Base-by-base conservation (phyloP, 2,797 vertebrate genomes). In the Tiaroga cobitis region DNA sequence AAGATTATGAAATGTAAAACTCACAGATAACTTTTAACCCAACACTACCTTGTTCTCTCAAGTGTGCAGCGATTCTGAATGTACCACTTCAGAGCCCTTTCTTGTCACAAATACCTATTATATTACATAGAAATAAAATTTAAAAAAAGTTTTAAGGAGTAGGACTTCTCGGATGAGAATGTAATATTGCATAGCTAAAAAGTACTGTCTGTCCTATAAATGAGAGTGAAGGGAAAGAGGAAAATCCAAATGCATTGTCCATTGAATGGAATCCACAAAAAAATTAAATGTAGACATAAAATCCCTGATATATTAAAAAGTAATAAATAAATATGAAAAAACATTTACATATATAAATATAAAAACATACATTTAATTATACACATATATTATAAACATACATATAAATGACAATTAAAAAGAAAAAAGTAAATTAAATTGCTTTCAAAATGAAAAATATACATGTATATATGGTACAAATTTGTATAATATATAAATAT, bases 1-100 rank as follows among this genome's bases (percentile, higher is more conserved):
- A 65, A 85, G 77, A 85, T 85, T 85, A 73, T 74, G 68, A 85
- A 85, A 85, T 73, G 32, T 65, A 74, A 85, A 80, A 73, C 83
- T 34, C 29, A 15, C 49, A 77, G 75, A 84, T 77, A 84, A 84
- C 63, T 54, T 56, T 84, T 41, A 41, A 56, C 51, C 43, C 83
- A 56, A 15, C 54, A 26, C 68, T 80, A 32, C 54, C n/a, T 46
- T 80, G 81, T 74, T 78, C 67, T 63, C 63, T 70, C 74, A 87
- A 39, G 81, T 65, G 68, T 87, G 86, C 61, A 56, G 68, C 1
- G 18, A 65, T 80, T 68, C 61, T 54, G 32, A 83, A 65, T 79
- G 81, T 77, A 34, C 56, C 29, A 46, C 29, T 74, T 82, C 15
- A 82, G 39, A 34, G 56, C 24, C n/a, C 81, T 46, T 70, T 78